Base-by-base conservation (phyloP, 2,113 vertebrate genomes). In the Albula goreensis region DNA sequence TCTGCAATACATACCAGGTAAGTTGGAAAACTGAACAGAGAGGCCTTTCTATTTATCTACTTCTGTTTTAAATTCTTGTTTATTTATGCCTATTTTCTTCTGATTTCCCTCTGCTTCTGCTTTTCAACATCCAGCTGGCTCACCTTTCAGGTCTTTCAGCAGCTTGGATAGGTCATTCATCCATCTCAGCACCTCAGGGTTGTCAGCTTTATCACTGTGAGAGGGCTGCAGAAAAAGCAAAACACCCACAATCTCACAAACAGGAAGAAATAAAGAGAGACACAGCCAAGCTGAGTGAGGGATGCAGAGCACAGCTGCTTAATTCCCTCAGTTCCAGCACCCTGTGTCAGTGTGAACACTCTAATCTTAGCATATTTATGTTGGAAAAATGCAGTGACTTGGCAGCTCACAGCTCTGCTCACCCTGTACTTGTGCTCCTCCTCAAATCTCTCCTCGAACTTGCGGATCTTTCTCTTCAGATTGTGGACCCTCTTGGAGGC, bases 391-490 rank as follows among this genome's bases (percentile, higher is more conserved):
- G 31, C 31, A 41, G 31, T 41, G 7, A 19, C 17, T 63, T 22
- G 60, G 17, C 17, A 19, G 60, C 15, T 19, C 60, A 2, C 60
- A 5, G 7, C 60, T 3, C 81, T 10, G 90, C 96, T 93, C 83
- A 99, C 98, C 91, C 96, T 96, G 93, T 99, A 99, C 91, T 99
- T 99, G 50, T 96, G 95, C 53, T 99, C 98, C 53, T 99, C 97
- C 93, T 99, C 98, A 0, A 99, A 99, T 90, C 90, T 96, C 81
- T 99, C 98, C 90, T 99, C 98, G 48, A 97, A 99, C 88, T 94
- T 96, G 85, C 96, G 96, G 89, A 99, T 99, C 93, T 99, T 99
- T 87, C 98, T 99, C 93, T 98, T 99, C 63, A 99, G 94, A 49
- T 94, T 94, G 81, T 99, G 98, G 92, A 99, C 99, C 90, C 96